phyloP scores from a whole-genome alignment of 2,113 vertebrate species.

The Neolamprologus caudopunctatus region DNA sequence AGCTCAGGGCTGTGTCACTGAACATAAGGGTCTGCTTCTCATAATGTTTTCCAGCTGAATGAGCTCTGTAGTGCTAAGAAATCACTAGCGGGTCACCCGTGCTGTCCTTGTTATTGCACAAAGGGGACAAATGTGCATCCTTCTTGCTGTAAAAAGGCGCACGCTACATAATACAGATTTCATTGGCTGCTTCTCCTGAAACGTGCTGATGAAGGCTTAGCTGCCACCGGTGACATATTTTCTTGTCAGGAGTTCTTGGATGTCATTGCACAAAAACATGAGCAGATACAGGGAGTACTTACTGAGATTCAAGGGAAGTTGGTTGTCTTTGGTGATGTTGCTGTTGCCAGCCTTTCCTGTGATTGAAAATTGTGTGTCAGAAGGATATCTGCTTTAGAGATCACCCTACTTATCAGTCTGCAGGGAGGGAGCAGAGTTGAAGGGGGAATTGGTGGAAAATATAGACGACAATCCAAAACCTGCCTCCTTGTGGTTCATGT shows the following conservation, averaged over 20 bases:
- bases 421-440: neutral
- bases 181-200: neutral
- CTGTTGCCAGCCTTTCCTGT: neutral
- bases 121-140: neutral
- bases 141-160: neutral
- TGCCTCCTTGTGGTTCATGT: neutral
- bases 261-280: neutral
- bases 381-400: constrained; percentile 14
- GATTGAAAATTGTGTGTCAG: neutral
- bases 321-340: neutral
- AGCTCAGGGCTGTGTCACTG: neutral
- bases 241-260: neutral
- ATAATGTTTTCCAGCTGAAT: neutral
- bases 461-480: neutral
- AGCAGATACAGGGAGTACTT: neutral
- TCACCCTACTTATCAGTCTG: constrained; percentile 7
- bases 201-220: neutral
- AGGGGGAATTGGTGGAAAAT: constrained; percentile 6
- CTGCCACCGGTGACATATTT: neutral
- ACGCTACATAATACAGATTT: neutral
- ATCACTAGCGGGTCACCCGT: neutral
- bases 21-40: neutral
- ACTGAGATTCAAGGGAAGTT: neutral
- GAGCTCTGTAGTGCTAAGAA: neutral
- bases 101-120: neutral